phyloP scores from a whole-genome alignment of 92 coral and sea anemone genomes.

The Phenganax marumi region DNA sequence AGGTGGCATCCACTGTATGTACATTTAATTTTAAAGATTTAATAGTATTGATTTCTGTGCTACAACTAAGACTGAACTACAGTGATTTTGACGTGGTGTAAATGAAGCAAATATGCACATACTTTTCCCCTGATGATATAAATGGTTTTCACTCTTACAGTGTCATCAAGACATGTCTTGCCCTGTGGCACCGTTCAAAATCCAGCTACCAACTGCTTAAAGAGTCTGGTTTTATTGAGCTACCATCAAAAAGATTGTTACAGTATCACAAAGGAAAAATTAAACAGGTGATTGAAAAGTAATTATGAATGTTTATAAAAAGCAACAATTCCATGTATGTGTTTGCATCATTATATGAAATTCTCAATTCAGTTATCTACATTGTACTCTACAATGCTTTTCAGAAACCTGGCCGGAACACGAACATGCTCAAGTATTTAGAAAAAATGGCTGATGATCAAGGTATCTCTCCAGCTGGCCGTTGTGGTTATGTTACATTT shows the following conservation, averaged over 20 bases:
- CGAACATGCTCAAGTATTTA: background rate
- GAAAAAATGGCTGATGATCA: background rate
- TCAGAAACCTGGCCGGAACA: conserved; percentile 17
- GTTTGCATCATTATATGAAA: background rate
- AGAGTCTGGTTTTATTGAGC: conserved; percentile 15
- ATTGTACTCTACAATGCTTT: background rate
- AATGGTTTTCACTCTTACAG: background rate
- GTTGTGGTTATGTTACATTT: conserved; percentile 14
- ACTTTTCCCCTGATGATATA: background rate
- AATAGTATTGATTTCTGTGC: too few species aligned
- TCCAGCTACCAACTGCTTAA: background rate
- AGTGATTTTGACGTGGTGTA: too few species aligned
- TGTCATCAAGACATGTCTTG: background rate
- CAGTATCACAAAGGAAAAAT: conserved; percentile 19
- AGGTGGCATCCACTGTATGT: conserved; percentile 5
- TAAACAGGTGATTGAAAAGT: background rate
- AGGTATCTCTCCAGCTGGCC: conserved; percentile 1
- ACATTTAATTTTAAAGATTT: too few species aligned
- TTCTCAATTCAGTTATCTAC: background rate
- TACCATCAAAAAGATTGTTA: conserved; percentile 9
- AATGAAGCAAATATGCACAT: too few species aligned
- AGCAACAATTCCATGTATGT: background rate
- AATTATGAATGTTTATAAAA: conserved; percentile 3
- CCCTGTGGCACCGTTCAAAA: conserved; percentile 18
- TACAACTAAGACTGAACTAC: too few species aligned